Evolutionary conservation across 2,113 vertebrate genomes (phyloP), one percentile per base, ranked within the genome.

Genomic region (Neodontobutis hainanensis): DNA sequence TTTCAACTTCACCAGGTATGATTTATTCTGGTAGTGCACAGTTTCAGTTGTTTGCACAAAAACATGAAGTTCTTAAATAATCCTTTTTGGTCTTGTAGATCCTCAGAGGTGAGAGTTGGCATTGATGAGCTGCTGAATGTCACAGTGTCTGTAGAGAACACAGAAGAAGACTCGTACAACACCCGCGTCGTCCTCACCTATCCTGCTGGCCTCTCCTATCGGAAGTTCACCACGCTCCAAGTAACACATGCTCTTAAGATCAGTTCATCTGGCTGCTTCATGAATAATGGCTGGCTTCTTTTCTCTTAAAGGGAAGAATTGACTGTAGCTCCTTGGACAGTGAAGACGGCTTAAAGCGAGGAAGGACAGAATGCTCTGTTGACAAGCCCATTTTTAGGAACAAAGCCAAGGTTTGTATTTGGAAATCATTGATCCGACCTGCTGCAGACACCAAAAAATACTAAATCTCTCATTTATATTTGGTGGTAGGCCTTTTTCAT

Each of bases 111-210:
- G 12, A 12, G 58, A 64, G 93, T 95, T 10, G 95, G 94, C 50
- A 90, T 90, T 40, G 87, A 88, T 63, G 85, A 89, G 1, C 88
- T 93, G 32, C 12, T 96, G 61, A 60, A 90, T 1, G 45, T 94
- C 34, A 93, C 81, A 0, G 87, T 93, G n/a, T 87, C 73, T 1
- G 65, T 95, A 58, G 81, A 85, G 75, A 96, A 95, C 68, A 83
- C 48, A 0, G 94, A 82, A 0, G 94, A 96, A 68, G 91, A 95
- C 78, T 94, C 94, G 5, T 95, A 94, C 49, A 86, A 93, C 68
- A 89, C 88, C 2, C 45, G 9, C 0, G 68, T 95, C 16, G 75
- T 35, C 14, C 87, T 95, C 47, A 83, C 75, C 4, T 94, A 95
- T 60, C 93, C 94, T 2, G 62, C 55, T 0, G 93, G 89, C 8